These are phyloP conservation scores for Falcaria lacertinaria DNA, from an alignment of 2,888 invertebrate species.

Conservation along the genomic window DNA sequence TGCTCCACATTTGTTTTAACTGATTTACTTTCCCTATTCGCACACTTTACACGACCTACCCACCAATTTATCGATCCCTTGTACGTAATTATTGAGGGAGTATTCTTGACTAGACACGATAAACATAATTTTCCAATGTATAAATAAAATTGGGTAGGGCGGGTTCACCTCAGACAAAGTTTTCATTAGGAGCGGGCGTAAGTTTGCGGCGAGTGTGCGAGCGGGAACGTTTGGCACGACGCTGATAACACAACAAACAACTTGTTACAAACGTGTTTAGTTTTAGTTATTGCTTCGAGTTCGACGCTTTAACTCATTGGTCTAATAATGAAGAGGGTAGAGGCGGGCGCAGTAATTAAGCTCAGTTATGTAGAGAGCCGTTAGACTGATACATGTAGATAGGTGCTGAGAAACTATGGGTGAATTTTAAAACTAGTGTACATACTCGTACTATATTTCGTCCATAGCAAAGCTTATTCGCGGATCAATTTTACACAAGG, in stretches of 20 bases:
- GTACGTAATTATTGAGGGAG: conserved; percentile 27
- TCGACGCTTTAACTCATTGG: conserved; percentile 75
- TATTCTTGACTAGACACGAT: conserved; percentile 1
- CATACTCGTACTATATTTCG: conserved; percentile 19
- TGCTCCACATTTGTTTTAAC: conserved; percentile 74
- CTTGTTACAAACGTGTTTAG: conserved; percentile 79
- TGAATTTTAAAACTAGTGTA: conserved; percentile 14
- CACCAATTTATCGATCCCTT: conserved; percentile 38
- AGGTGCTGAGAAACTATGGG: conserved; percentile 4
- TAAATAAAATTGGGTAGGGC: conserved; percentile 52
- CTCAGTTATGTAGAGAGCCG: conserved; percentile 39
- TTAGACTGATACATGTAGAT: conserved; percentile 11
- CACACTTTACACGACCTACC: conserved; percentile 48
- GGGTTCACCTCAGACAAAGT: conserved; percentile 63
- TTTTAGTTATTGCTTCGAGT: conserved; percentile 77
- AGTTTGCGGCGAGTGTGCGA: conserved; percentile 70
- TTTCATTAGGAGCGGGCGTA: conserved; percentile 68
- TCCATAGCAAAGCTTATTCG: conserved; percentile 20
- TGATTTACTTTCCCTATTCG: conserved; percentile 67
- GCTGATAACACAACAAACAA: conserved; percentile 79
- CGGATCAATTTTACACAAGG: conserved; percentile 41
- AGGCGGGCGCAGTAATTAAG: conserved; percentile 56
- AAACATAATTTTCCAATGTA: conserved; percentile 27
- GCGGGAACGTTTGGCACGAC: conserved; percentile 69
- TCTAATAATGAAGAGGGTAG: conserved; percentile 71